Base-by-base conservation (phyloP, 1,140 invertebrate genomes). In the Brachionus paranguensis region DNA sequence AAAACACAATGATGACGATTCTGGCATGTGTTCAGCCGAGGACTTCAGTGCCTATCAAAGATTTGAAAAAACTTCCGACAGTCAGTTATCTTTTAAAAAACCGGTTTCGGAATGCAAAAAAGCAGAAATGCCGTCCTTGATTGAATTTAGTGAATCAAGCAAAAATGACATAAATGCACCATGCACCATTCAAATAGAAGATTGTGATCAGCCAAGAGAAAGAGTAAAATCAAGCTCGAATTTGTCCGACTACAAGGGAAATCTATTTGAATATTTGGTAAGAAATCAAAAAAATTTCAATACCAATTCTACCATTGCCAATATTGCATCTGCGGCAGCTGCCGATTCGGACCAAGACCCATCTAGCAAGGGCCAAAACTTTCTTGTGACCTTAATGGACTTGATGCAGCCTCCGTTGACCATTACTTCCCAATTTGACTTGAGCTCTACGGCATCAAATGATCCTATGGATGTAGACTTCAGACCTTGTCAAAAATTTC, bases 231-330 rank as follows among this genome's bases (percentile, higher is more conserved):
- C 72, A 50, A 50, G 24, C 43, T 76, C 72, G 1, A 76, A 76
- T 50, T 76, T 76, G 11, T 29, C 43, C 8, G 27, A 76, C 0
- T 37, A 53, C 27, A 76, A 76, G 2, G 47, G 10, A 50, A 76
- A 76, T 37, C 14, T 76, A 24, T 50, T 76, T 11, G 72, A 76
- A 50, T 76, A 50, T 50, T 76, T 76, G 41, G 24, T 76, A 24
- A 47, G 50, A 27, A 76, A 76, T 50, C 72, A 76, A 76, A 76
- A 76, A 29, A 50, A 76, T 50, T 76, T 76, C 6, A 76, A 27
- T 24, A 53, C 43, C 5, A 76, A 76, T 14, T 50, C 20, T 3
- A 27, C 72, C 1, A 50, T 76, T 50, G 43, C 72, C 3, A 76
- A 50, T 29, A 50, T 76, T 50, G 72, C 43, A 0, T 29, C 6